Base-by-base conservation (phyloP, 1,140 invertebrate species). In the Metopolophium dirhodum region DNA sequence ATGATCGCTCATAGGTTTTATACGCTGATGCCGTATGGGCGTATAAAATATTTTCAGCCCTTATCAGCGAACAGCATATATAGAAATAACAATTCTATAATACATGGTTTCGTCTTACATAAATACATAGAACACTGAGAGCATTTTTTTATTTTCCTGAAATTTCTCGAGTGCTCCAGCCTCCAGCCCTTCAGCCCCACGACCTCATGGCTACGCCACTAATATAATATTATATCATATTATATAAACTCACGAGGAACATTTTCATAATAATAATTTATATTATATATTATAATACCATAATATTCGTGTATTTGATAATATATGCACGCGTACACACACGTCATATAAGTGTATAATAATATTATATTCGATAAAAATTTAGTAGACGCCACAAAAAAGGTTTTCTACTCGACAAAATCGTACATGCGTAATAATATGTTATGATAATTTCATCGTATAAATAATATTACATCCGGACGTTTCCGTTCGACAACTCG, bases 311-410 rank as follows among this genome's bases (percentile, higher is more conserved):
- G 7, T 83, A 37, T 83, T 83, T 83, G 6, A 83, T 83, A 83
- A 82, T 82, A 37, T 83, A 83, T 35, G 30, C 18, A 14, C 22
- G 22, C 35, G 2, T 2, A 83, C 35, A 83, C 35, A 83, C n/a
- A 83, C 35, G 22, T 83, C n/a, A 83, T 82, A 82, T 35, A 35
- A 37, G 35, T 83, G 35, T 37, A 83, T 82, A 22, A 83, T 83
- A 83, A 83, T 83, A 83, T 23, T 35, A 83, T 83, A 83, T 83
- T 83, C 77, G 35, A 83, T 83, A 83, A 18, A 83, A 83, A 83
- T 22, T 37, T 37, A 37, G 77, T 83, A 83, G 77, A 37, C 35
- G 77, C 77, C 77, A 83, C 77, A 83, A 83, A 83, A 83, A 83
- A 83, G 22, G 77, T 83, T 83, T 83, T 83, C 77, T 83, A 83